Conservation (phyloP, 2,113 vertebrate species). For the Sitta europaea region DNA sequence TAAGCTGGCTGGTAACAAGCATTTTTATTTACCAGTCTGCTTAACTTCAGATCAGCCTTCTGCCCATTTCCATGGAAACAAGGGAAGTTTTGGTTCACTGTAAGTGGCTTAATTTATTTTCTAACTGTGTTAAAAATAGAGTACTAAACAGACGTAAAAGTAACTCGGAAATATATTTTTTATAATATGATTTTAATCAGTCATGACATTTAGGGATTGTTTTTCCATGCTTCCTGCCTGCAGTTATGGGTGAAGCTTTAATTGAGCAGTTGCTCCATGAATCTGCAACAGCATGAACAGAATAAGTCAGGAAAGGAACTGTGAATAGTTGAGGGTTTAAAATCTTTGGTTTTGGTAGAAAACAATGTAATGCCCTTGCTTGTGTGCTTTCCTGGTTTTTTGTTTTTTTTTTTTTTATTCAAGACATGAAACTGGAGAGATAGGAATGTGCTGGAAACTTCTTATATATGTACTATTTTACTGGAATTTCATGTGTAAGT, state of each 20-base stretch:
- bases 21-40: constrained; percentile 63
- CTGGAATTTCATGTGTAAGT: not conserved
- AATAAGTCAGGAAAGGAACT: not conserved
- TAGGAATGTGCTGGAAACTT: not conserved
- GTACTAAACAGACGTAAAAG: not conserved
- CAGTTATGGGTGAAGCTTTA: not conserved
- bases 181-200: constrained; percentile 22
- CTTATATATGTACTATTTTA: not conserved
- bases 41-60: constrained; percentile 59
- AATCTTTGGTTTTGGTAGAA: not conserved
- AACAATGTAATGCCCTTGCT: not conserved
- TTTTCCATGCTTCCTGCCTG: constrained; percentile 17
- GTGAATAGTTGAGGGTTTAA: not conserved
- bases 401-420: not conserved
- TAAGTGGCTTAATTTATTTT: constrained; percentile 80
- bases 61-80: constrained; percentile 81
- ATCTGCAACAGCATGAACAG: not conserved
- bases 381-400: not conserved
- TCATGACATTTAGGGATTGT: not conserved
- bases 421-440: not conserved
- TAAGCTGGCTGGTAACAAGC: constrained; percentile 62
- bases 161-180: constrained; percentile 12
- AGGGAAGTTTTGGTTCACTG: constrained; percentile 83
- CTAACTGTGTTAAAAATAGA: constrained; percentile 13
- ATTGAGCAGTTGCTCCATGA: not conserved